phyloP scores from a whole-genome alignment of 2,797 vertebrate genomes.

The Lepus oiostolus region DNA sequence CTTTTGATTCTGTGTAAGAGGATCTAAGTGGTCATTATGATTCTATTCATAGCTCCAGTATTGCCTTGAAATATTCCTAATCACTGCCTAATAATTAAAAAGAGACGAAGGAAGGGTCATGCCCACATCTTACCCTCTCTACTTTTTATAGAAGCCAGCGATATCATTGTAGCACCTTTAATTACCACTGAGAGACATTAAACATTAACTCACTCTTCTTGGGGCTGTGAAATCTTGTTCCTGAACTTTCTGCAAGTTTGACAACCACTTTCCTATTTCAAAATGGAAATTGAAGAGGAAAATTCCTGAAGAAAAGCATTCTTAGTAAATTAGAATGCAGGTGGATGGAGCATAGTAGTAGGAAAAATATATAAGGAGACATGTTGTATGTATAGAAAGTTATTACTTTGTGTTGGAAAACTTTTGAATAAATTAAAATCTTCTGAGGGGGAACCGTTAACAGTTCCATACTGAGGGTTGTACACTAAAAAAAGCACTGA shows the following conservation, averaged over 20 bases:
- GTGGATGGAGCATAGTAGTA: neutral
- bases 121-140: neutral
- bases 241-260: neutral
- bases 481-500: neutral
- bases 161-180: neutral
- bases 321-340: neutral
- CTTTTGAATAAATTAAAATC: slow-evolving; percentile 25
- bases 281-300: slow-evolving; percentile 27
- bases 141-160: neutral
- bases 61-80: neutral
- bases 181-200: neutral
- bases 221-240: neutral
- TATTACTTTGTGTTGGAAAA: slow-evolving; percentile 28
- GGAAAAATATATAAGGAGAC: neutral
- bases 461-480: neutral
- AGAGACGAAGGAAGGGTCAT: neutral
- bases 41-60: neutral
- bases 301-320: slow-evolving; percentile 33
- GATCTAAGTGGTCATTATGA: neutral
- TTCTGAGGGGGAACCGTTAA: neutral
- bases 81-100: neutral
- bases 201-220: neutral
- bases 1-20: neutral
- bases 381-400: neutral
- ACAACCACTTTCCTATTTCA: neutral